These are phyloP conservation scores for Dynastes tityus DNA, from an alignment of 2,888 invertebrate genomes.

Conservation along the genomic window DNA sequence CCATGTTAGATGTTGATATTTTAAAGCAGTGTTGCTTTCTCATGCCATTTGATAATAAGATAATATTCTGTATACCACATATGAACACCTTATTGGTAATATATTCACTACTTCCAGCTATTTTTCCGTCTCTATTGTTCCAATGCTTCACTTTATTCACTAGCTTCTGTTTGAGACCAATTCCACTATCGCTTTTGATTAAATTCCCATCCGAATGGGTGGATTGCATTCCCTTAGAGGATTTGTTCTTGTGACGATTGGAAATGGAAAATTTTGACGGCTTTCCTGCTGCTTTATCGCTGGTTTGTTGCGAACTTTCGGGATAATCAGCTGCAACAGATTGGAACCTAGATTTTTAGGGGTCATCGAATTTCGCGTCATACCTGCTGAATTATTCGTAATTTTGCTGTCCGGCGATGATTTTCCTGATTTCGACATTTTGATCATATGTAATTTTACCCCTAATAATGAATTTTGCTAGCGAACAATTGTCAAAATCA, in stretches of 20 bases:
- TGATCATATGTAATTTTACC: slow-evolving; percentile 29
- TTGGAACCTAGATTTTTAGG: background rate
- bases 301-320: slow-evolving; percentile 40
- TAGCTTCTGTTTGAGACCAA: slow-evolving; percentile 56
- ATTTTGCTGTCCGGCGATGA: slow-evolving; percentile 51
- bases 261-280: slow-evolving; percentile 24
- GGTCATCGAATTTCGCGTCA: background rate
- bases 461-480: slow-evolving; percentile 40
- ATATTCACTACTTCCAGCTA: slow-evolving; percentile 35
- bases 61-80: background rate
- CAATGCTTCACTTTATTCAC: slow-evolving; percentile 56
- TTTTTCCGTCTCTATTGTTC: slow-evolving; percentile 53
- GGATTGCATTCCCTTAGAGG: slow-evolving; percentile 48
- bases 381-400: slow-evolving; percentile 51
- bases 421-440: slow-evolving; percentile 55
- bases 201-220: slow-evolving; percentile 56
- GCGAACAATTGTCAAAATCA: slow-evolving; percentile 44
- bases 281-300: slow-evolving; percentile 46
- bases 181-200: slow-evolving; percentile 51
- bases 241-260: slow-evolving; percentile 43
- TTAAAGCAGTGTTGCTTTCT: too few relatives aligned
- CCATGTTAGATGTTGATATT: too few relatives aligned
- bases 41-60: too few relatives aligned
- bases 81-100: slow-evolving; percentile 21
- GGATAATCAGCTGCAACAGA: slow-evolving; percentile 43